Percentiles rank a stretch among this genome's conserved stretches.
Evolutionary conservation across 2,888 invertebrate genomes (phyloP).

Genomic region (Dicroscelio sp.): DNA sequence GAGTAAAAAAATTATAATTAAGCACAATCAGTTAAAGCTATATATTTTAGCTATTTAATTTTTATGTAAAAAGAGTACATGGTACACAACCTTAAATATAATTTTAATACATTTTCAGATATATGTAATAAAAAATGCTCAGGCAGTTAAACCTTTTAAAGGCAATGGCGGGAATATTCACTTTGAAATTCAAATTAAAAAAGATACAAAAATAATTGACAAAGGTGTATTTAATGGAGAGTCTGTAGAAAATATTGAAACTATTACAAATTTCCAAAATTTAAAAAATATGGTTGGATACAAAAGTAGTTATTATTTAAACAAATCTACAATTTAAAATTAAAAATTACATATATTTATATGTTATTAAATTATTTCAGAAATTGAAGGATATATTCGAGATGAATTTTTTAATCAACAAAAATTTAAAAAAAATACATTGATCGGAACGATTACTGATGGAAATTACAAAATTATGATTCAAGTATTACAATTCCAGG

Average conservation of each 20-base stretch:
- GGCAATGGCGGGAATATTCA: neutral
- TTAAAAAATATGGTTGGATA: neutral
- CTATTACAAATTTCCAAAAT: neutral
- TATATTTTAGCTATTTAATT: too few relatives aligned
- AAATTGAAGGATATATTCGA: neutral
- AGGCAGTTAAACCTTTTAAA: neutral
- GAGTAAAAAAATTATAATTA: neutral
- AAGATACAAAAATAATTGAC: neutral
- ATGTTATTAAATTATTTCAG: neutral
- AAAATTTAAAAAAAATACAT: neutral
- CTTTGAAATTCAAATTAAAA: neutral
- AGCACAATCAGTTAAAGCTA: too few relatives aligned
- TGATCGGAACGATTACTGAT: neutral
- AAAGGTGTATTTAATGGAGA: neutral
- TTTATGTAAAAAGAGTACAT: neutral
- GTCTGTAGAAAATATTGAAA: neutral
- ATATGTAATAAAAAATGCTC: neutral
- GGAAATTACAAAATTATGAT: neutral
- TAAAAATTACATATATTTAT: neutral
- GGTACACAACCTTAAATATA: neutral
- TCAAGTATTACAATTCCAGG: neutral
- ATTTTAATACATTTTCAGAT: neutral
- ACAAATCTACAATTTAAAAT: neutral
- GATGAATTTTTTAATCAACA: too few relatives aligned
- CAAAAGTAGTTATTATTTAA: neutral